A percentile compares a stretch with the other conserved stretches of the same genome.
Evolutionary conservation across 1,140 invertebrate species (phyloP).

Genomic region (Aphaenogaster floridana): DNA sequence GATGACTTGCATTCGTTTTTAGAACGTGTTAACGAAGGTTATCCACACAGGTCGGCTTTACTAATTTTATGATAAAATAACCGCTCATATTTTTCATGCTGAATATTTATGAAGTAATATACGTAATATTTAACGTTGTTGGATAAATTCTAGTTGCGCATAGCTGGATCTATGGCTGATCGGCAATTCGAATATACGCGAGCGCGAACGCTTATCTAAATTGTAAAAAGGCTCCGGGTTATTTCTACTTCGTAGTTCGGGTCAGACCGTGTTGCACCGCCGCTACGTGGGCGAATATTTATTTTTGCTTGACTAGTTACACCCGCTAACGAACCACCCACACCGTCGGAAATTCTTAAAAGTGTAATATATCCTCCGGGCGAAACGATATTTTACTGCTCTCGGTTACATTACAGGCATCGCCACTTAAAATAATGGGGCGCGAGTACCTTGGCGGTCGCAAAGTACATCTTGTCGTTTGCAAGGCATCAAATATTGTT

Average conservation of each 20-base stretch:
- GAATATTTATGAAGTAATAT: constrained; percentile 46
- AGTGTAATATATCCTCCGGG: constrained; percentile 54
- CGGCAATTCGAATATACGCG: constrained; percentile 38
- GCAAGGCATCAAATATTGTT: background rate
- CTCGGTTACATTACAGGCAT: constrained; percentile 39
- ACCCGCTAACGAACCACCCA: constrained; percentile 53
- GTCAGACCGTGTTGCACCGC: constrained; percentile 29
- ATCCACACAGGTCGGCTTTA: background rate
- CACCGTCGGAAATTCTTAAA: constrained; percentile 59
- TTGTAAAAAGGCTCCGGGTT: constrained; percentile 49
- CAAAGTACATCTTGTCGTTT: constrained; percentile 21
- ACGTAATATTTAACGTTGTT: constrained; percentile 14
- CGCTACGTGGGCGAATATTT: constrained; percentile 56
- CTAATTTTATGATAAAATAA: constrained; percentile 10
- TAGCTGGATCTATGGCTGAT: constrained; percentile 23
- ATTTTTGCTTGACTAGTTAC: constrained; percentile 62
- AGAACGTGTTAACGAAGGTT: constrained; percentile 8
- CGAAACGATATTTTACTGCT: constrained; percentile 56
- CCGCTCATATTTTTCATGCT: background rate
- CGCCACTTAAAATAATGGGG: constrained; percentile 47
- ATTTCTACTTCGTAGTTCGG: constrained; percentile 27
- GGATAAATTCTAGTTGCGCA: constrained; percentile 22
- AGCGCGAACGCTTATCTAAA: constrained; percentile 33
- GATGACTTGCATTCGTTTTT: constrained; percentile 9
- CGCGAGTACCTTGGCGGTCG: constrained; percentile 5